Percentiles rank a stretch among this genome's conserved stretches.
Evolutionary conservation across 2,797 vertebrate genomes (phyloP).

Genomic region (Gallinago nigripennis): DNA sequence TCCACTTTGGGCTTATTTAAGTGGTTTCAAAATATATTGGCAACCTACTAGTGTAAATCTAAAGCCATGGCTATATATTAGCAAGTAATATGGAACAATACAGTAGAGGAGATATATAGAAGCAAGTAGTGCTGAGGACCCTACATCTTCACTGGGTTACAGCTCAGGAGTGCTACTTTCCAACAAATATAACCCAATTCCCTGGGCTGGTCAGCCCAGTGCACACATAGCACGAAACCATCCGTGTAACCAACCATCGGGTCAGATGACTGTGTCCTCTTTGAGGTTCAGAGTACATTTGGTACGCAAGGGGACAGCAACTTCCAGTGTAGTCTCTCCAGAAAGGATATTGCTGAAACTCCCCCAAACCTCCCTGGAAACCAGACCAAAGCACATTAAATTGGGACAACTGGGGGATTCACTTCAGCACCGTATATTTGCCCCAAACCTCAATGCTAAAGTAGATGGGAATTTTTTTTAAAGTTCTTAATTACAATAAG

Average conservation of each 20-base stretch:
- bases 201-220: neutral
- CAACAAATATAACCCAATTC: neutral
- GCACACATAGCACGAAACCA: accelerated
- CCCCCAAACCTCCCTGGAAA: neutral
- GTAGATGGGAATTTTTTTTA: neutral
- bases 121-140: neutral
- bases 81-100: neutral
- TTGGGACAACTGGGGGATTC: accelerated
- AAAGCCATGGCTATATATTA: neutral
- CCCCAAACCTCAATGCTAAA: neutral
- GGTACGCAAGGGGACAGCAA: accelerated
- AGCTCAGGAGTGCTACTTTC: neutral
- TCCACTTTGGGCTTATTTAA: neutral
- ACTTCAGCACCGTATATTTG: neutral
- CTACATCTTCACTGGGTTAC: neutral
- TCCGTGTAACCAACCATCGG: neutral
- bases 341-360: neutral
- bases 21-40: neutral
- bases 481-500: neutral
- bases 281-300: neutral
- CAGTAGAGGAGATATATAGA: neutral
- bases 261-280: accelerated
- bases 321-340: neutral
- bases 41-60: neutral
- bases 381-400: neutral